Evolutionary conservation across 2,113 vertebrate genomes (phyloP), one percentile per base, ranked within the genome.

Genomic region (Brevimyrus niger): DNA sequence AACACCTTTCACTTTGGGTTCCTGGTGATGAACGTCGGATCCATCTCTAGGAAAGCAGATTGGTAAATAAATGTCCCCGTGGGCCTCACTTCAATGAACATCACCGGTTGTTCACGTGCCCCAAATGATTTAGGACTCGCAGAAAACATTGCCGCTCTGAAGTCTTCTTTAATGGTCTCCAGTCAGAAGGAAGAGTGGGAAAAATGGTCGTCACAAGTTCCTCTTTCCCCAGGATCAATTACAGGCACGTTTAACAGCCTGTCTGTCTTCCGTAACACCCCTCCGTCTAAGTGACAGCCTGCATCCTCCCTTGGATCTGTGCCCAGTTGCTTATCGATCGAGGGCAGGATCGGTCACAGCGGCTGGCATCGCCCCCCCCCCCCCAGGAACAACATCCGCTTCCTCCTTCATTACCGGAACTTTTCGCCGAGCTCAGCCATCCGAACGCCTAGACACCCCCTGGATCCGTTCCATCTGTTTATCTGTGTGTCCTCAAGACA

Each of bases 171-270:
- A 48, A 44, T 50, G 46, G n/a, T 6, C 27, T 76, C 27, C 65
- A 88, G 73, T 80, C 46, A 80, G 65, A 35, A 76, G 13, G 69
- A 5, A 44, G 35, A 61, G 53, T 9, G 4, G 10, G 6, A 5
- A 38, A 80, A 19, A 53, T 38, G 31, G 11, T 27, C 9, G 4
- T 80, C 21, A n/a, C 19, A 1, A 47, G 65, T 21, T 3, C 35
- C 27, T 76, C 42, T 47, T 42, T 86, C n/a, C 27, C 15, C 48
- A 86, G 84, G 46, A 86, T 73, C 50, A 87, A 87, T 87, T 87
- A 87, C 13, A 61, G 31, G 21, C 38, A 23, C 35, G 21, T 87
- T 65, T 38, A n/a, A 87, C 86, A 87, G 50, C 13, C 86, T 53
- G 35, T 61, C 55, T 42, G 38, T 61, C 27, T 11, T 44, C 27